Conservation (phyloP, 2,113 vertebrate genomes). For the Siniperca chuatsi region DNA sequence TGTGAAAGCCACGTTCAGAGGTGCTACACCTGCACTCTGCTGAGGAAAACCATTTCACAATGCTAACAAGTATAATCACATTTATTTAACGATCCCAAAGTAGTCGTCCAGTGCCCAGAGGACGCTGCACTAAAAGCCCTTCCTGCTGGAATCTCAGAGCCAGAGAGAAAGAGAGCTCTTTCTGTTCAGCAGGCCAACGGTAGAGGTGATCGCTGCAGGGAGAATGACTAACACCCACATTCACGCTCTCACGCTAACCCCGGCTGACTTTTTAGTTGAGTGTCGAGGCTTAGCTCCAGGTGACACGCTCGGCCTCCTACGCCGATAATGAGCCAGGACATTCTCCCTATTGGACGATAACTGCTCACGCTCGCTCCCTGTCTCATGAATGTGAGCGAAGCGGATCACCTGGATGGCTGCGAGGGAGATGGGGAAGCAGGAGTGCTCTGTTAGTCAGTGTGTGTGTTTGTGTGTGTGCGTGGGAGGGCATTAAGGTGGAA, state of each 20-base stretch:
- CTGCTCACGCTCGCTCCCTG: conserved; percentile 79
- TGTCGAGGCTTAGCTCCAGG: conserved; percentile 81
- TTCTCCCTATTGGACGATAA: conserved; percentile 83
- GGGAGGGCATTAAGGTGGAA: conserved; percentile 86
- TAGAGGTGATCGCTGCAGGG: conserved; percentile 77
- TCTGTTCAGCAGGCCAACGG: conserved; percentile 48
- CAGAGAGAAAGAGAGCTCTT: conserved; percentile 47
- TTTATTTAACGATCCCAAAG: conserved; percentile 72
- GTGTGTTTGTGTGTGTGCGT: conserved; percentile 60
- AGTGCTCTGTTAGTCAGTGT: conserved; percentile 43
- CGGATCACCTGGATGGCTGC: conserved; percentile 89
- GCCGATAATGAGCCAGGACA: conserved; percentile 85
- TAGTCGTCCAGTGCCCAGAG: conserved; percentile 45
- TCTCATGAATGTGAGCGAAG: conserved; percentile 81
- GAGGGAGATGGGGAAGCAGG: conserved; percentile 60
- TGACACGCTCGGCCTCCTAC: conserved; percentile 82
- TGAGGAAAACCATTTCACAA: conserved; percentile 36
- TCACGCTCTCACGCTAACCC: conserved; percentile 71
- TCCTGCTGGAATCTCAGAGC: conserved; percentile 58
- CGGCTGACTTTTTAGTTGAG: conserved; percentile 81
- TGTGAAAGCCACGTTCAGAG: conserved; percentile 27
- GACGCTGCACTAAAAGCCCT: conserved; percentile 55
- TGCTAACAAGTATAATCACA: conserved; percentile 72
- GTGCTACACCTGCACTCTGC: conserved; percentile 62
- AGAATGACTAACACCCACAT: conserved; percentile 79